Conservation (phyloP, 2,888 invertebrate species). For the Apotomis capreana region DNA sequence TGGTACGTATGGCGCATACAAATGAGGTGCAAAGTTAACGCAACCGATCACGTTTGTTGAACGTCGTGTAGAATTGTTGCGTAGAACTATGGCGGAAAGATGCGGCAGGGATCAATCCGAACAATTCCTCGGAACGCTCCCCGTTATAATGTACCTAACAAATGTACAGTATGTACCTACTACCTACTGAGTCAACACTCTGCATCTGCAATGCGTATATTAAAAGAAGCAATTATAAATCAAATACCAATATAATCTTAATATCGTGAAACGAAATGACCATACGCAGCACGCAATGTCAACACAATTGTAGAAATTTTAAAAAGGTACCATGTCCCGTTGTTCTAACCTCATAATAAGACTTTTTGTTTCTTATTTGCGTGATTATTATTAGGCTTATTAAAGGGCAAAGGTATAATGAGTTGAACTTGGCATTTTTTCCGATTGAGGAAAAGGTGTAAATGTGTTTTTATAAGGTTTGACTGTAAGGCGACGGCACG, state of each 20-base stretch:
- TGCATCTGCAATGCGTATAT: conserved; percentile 17
- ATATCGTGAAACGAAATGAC: conserved; percentile 18
- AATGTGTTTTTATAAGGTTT: neutral
- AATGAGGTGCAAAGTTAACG: no score
- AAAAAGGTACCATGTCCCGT: neutral
- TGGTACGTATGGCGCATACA: no score
- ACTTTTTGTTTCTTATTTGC: neutral
- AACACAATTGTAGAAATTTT: neutral
- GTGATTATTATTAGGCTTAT: conserved; percentile 7
- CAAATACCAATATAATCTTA: conserved; percentile 6
- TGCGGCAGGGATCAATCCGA: no score
- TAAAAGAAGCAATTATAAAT: conserved; percentile 16
- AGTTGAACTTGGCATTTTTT: neutral
- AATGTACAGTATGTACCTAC: no score
- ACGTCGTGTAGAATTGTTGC: no score
- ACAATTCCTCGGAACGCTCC: no score
- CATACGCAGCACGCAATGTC: conserved; percentile 24
- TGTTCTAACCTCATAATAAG: neutral
- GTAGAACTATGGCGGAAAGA: no score
- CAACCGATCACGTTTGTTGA: no score
- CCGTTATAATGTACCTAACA: no score
- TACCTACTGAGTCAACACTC: neutral
- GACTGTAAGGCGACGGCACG: no score
- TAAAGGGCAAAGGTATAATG: conserved; percentile 15
- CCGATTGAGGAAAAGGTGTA: neutral